Evolutionary conservation across 1,140 invertebrate species (phyloP).

Genomic region (Pseudomyrmex pallidus): DNA sequence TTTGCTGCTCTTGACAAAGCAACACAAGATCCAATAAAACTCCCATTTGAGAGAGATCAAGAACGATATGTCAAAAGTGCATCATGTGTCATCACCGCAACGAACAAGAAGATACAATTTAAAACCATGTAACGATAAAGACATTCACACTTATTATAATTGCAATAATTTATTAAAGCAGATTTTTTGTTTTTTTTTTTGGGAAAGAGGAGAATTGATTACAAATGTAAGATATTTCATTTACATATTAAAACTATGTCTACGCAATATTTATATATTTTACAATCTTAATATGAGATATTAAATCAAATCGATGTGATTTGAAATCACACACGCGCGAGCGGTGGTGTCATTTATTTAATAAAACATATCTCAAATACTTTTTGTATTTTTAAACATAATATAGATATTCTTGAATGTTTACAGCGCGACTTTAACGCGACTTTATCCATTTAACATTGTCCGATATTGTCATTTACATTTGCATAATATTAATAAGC

Average conservation of each 20-base stretch:
- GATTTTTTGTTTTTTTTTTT: slow-evolving; percentile 20
- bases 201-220: slow-evolving; percentile 49
- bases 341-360: slow-evolving; percentile 21
- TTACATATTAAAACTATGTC: slow-evolving; percentile 40
- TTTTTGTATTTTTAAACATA: slow-evolving; percentile 32
- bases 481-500: background rate
- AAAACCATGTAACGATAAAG: too few species aligned
- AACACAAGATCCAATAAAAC: slow-evolving; percentile 15
- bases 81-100: background rate
- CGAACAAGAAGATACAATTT: background rate
- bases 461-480: background rate
- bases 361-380: slow-evolving; percentile 33
- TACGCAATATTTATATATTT: slow-evolving; percentile 64
- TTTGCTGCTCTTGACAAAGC: background rate
- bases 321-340: too few species aligned
- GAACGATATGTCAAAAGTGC: slow-evolving; percentile 23
- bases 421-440: background rate
- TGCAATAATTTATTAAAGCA: slow-evolving; percentile 69
- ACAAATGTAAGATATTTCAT: slow-evolving; percentile 49
- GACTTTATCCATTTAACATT: background rate
- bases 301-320: background rate
- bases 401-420: background rate
- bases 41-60: background rate
- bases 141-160: slow-evolving; percentile 41
- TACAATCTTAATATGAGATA: slow-evolving; percentile 60